A percentile compares a stretch with the other conserved stretches of the same genome.
Conservation (phyloP, 2,888 invertebrate genomes). For the Agrochola litura region DNA sequence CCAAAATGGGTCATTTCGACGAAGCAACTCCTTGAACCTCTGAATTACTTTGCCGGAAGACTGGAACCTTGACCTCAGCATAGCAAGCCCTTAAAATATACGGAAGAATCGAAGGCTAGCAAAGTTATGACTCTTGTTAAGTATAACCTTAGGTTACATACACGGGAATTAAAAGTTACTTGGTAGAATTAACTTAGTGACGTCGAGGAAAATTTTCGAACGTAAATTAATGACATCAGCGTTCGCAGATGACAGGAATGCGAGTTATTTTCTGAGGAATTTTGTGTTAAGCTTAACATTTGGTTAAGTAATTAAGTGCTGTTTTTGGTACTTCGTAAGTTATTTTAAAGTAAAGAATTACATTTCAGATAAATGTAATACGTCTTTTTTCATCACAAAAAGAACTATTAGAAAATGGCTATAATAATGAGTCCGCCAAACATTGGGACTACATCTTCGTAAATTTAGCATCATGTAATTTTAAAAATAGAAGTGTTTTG, state of each 20-base stretch:
- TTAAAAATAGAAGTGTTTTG: too few relatives aligned
- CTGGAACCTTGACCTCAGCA: constrained; percentile 51
- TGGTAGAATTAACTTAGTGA: constrained; percentile 32
- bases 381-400: background rate
- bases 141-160: constrained; percentile 52
- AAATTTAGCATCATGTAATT: too few relatives aligned
- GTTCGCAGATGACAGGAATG: background rate
- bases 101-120: constrained; percentile 63
- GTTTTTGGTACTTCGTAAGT: background rate
- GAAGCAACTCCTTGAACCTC: constrained; percentile 47
- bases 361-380: background rate
- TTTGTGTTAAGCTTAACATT: background rate
- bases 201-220: constrained; percentile 13
- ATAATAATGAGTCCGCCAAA: background rate
- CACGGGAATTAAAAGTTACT: constrained; percentile 41
- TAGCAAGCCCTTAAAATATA: constrained; percentile 55
- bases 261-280: background rate
- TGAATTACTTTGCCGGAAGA: constrained; percentile 49
- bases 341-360: background rate
- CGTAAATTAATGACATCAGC: background rate
- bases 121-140: constrained; percentile 61
- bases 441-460: too few relatives aligned
- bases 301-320: constrained; percentile 19
- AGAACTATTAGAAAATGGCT: background rate
- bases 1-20: constrained; percentile 53